phyloP scores from a whole-genome alignment of 2,113 vertebrate genomes.

The cattle (Bos taurus) region ARS-UCD2.0 NC_037332.1:50029001-50029500 shows the following conservation, averaged over 20 bases:
- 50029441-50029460: neutral
- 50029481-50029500: fast-evolving
- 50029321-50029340: neutral
- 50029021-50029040: neutral
- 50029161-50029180: neutral
- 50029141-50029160: neutral
- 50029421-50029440: neutral
- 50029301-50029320: neutral
- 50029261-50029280: neutral
- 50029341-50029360: neutral
- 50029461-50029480: neutral
- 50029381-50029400: neutral
- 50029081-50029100: neutral
- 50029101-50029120: neutral
- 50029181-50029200: neutral
- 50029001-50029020: neutral
- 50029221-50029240: neutral
- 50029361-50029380: neutral
- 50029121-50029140: neutral
- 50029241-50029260: neutral
- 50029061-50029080: neutral
- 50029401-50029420: neutral
- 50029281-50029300: neutral
- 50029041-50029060: neutral
- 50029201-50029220: neutral